These are phyloP conservation scores for Ctenochaetus hawaiiensis DNA, from an alignment of 2,797 vertebrate species.

Conservation along the genomic window DNA sequence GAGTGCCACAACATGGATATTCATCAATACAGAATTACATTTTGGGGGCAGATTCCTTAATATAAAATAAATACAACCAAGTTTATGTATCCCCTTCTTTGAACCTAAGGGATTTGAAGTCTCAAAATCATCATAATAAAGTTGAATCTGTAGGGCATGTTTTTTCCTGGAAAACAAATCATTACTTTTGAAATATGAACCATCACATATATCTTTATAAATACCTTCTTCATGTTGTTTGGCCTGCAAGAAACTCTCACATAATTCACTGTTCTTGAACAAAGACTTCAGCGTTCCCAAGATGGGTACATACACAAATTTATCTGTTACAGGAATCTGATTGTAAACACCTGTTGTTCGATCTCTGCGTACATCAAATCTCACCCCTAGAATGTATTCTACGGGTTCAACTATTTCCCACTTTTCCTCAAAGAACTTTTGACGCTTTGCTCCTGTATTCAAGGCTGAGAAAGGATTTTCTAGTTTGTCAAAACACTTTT, in stretches of 20 bases:
- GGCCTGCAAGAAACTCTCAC: slow-evolving; percentile 5
- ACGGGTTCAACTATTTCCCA: slow-evolving; percentile 14
- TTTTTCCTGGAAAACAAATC: slow-evolving; percentile 27
- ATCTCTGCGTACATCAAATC: background rate
- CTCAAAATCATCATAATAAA: slow-evolving; percentile 20
- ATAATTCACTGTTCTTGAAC: background rate
- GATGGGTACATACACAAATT: background rate
- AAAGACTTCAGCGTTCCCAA: background rate
- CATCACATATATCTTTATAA: slow-evolving; percentile 43
- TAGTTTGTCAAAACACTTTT: slow-evolving; percentile 35
- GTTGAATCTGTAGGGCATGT: background rate
- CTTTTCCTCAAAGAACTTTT: slow-evolving; percentile 31
- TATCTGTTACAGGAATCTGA: background rate
- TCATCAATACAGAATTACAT: slow-evolving; percentile 48
- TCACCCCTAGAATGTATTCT: background rate
- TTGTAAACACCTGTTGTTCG: background rate
- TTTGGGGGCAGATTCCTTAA: slow-evolving; percentile 38
- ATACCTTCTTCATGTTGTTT: slow-evolving; percentile 11
- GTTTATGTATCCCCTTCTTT: slow-evolving; percentile 44
- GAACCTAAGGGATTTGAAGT: slow-evolving; percentile 28
- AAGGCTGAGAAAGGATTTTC: slow-evolving; percentile 42
- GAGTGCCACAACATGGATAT: slow-evolving; percentile 41
- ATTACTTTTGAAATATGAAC: slow-evolving; percentile 35
- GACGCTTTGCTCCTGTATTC: slow-evolving; percentile 23
- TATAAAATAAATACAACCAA: slow-evolving; percentile 46